Conservation (phyloP, 2,888 invertebrate species). For the Drosophila parthenogenetica region DNA sequence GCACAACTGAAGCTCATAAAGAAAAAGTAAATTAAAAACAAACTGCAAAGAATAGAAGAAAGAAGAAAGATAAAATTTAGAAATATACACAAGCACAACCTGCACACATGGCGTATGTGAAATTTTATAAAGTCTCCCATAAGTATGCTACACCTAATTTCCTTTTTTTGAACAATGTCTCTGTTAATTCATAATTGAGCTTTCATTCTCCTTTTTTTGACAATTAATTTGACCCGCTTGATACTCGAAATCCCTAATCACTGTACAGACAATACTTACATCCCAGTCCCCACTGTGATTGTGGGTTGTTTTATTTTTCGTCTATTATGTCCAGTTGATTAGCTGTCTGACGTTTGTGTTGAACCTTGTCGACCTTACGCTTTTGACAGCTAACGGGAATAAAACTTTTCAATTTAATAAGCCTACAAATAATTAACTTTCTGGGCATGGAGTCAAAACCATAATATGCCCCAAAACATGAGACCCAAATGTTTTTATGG, state of each 20-base stretch:
- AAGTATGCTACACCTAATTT: conserved; percentile 14
- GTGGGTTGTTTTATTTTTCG: conserved; percentile 3
- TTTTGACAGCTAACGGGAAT: conserved; percentile 45
- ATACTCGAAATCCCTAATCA: not conserved
- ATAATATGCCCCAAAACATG: conserved; percentile 5
- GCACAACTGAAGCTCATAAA: conserved; percentile 21
- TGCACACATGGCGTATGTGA: not conserved
- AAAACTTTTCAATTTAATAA: conserved; percentile 41
- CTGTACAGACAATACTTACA: not conserved
- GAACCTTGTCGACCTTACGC: conserved; percentile 18
- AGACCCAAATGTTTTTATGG: conserved; percentile 6
- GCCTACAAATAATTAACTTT: conserved; percentile 47
- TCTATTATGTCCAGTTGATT: conserved; percentile 25
- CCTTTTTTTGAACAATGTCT: not conserved
- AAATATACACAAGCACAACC: not conserved
- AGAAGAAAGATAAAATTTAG: not conserved
- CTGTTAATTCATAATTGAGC: not conserved
- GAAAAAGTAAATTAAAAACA: not conserved
- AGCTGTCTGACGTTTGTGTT: conserved; percentile 16
- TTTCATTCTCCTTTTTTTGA: not conserved
- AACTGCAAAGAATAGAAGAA: not conserved
- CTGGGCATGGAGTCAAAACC: conserved; percentile 21
- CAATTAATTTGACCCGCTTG: conserved; percentile 33
- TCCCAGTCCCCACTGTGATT: not conserved
- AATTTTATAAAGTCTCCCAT: not conserved